These are phyloP conservation scores for Machaerirhynchus nigripectus DNA, from an alignment of 2,113 vertebrate species.

Conservation along the genomic window DNA sequence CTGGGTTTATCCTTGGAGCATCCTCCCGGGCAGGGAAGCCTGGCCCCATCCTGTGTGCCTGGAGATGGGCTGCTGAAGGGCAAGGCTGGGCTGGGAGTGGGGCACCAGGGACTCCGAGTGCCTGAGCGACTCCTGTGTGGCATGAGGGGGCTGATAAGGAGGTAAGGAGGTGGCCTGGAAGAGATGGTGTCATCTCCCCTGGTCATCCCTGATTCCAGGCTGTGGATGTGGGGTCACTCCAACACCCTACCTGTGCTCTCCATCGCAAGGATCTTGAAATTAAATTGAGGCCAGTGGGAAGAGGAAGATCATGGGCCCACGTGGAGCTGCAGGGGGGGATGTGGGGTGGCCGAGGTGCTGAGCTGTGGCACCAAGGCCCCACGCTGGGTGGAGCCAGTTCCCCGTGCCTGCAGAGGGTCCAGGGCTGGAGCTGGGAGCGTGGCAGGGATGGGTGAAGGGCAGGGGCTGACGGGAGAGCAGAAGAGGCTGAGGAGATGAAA, in stretches of 20 bases:
- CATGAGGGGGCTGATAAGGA: background rate
- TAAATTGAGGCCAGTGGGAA: background rate
- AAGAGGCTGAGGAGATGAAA: background rate
- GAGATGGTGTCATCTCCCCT: background rate
- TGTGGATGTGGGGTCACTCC: fast-evolving
- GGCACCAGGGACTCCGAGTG: fast-evolving
- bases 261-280: background rate
- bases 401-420: background rate
- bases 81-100: background rate
- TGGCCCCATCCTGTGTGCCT: fast-evolving
- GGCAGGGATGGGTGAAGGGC: background rate
- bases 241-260: background rate
- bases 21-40: fast-evolving
- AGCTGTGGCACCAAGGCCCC: background rate
- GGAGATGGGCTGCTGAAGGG: background rate
- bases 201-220: background rate
- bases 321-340: background rate
- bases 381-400: fast-evolving
- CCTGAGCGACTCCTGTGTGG: fast-evolving
- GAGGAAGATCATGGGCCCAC: fast-evolving
- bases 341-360: background rate
- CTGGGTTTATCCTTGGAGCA: background rate
- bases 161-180: background rate
- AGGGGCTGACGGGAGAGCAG: background rate
- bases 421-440: background rate